Conservation (phyloP, 35 echinoderm and acorn worm species). For the Ophioderma brevispina region DNA sequence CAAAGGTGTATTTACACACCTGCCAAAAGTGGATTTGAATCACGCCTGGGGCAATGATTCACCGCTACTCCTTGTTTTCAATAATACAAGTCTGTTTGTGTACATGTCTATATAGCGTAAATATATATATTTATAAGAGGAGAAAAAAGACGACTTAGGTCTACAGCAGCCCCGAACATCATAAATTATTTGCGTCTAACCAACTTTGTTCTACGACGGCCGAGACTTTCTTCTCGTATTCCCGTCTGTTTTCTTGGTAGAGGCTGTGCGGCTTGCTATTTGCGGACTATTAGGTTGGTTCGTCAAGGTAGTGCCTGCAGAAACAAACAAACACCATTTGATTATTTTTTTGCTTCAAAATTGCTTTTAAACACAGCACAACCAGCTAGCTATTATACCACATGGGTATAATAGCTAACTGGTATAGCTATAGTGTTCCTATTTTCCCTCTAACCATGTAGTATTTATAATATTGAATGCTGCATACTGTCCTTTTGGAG, state of each 20-base stretch:
- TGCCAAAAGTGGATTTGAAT: no score
- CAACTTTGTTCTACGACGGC: constrained; percentile 95
- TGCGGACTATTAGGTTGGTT: constrained; percentile 99
- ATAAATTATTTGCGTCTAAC: constrained; percentile 24
- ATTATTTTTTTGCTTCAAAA: no score
- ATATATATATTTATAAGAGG: constrained; percentile 12
- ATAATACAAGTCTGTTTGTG: constrained; percentile 5
- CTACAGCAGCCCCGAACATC: no score
- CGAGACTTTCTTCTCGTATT: constrained; percentile 97
- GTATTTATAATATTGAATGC: no score
- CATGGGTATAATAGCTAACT: no score
- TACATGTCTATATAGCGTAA: constrained; percentile 6
- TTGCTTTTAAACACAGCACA: no score
- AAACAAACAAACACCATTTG: constrained; percentile 1
- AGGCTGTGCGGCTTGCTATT: constrained; percentile 96
- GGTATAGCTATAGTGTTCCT: no score
- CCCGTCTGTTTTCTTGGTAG: constrained; percentile 96
- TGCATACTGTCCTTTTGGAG: no score
- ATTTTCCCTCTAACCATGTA: no score
- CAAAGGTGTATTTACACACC: background rate
- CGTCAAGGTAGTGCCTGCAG: constrained; percentile 94
- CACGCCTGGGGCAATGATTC: no score
- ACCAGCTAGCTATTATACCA: no score
- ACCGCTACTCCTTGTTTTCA: background rate
- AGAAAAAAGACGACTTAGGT: background rate